These are phyloP conservation scores for Cromileptes altivelis DNA, from an alignment of 2,113 vertebrate genomes.

Conservation along the genomic window DNA sequence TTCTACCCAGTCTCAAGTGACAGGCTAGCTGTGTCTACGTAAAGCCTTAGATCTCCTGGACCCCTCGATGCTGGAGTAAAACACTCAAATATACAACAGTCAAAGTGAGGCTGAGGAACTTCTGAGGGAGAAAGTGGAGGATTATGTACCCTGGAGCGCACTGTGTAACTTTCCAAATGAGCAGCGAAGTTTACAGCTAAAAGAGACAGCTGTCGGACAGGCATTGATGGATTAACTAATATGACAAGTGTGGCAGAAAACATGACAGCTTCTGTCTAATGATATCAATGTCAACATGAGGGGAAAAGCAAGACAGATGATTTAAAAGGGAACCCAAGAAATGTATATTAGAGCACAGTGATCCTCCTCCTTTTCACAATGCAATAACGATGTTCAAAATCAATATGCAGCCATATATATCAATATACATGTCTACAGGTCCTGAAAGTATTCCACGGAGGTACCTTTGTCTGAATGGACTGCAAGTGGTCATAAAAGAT, in stretches of 20 bases:
- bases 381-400: conserved; percentile 74
- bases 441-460: conserved; percentile 71
- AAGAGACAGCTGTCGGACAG: conserved; percentile 58
- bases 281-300: conserved; percentile 42
- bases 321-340: conserved; percentile 41
- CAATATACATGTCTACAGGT: conserved; percentile 71
- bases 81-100: conserved; percentile 52
- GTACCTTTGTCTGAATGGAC: conserved; percentile 79
- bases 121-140: conserved; percentile 42
- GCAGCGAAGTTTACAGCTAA: conserved; percentile 39
- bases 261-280: conserved; percentile 60
- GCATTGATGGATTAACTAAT: conserved; percentile 62
- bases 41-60: conserved; percentile 72
- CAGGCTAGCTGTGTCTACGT: conserved; percentile 56
- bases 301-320: background rate
- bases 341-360: conserved; percentile 6
- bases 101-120: conserved; percentile 34
- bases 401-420: conserved; percentile 66
- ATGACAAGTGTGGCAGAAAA: conserved; percentile 50
- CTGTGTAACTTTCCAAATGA: conserved; percentile 65
- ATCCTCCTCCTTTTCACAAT: conserved; percentile 40
- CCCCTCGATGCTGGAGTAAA: conserved; percentile 39
- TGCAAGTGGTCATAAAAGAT: conserved; percentile 85
- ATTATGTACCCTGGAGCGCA: conserved; percentile 51
- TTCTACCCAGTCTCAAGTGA: conserved; percentile 64